phyloP scores from a whole-genome alignment of 2,888 invertebrate species.

The Germaria angustata region DNA sequence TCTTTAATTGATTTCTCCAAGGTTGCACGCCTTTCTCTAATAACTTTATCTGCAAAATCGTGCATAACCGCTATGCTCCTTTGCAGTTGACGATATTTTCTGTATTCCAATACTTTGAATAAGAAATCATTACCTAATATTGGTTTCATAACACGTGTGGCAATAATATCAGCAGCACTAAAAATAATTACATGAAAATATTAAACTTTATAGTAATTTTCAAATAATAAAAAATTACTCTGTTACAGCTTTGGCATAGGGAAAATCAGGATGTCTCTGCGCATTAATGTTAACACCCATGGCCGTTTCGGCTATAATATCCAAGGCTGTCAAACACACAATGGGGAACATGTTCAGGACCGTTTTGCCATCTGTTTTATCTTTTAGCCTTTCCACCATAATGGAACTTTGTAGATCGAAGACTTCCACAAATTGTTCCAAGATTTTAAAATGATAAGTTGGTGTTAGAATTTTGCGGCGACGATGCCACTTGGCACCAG shows the following conservation, averaged over 20 bases:
- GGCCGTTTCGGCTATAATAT: constrained; percentile 69
- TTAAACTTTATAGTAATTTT: too few species aligned
- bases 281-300: constrained; percentile 72
- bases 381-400: constrained; percentile 81
- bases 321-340: constrained; percentile 75
- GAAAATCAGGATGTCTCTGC: constrained; percentile 82
- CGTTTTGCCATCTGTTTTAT: constrained; percentile 76
- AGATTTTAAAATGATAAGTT: constrained; percentile 88
- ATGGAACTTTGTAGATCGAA: constrained; percentile 84
- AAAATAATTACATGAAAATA: constrained; percentile 76
- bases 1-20: constrained; percentile 76
- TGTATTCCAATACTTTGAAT: constrained; percentile 52
- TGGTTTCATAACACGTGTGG: constrained; percentile 58
- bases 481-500: constrained; percentile 52
- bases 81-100: constrained; percentile 43
- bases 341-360: constrained; percentile 75
- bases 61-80: constrained; percentile 62
- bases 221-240: constrained; percentile 80
- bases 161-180: constrained; percentile 60
- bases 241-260: constrained; percentile 86
- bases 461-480: constrained; percentile 86
- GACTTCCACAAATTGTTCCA: constrained; percentile 86
- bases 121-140: constrained; percentile 58
- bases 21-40: constrained; percentile 25
- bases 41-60: constrained; percentile 64